Conservation (phyloP, 2,888 invertebrate genomes). For the Eupelmus urozonus region DNA sequence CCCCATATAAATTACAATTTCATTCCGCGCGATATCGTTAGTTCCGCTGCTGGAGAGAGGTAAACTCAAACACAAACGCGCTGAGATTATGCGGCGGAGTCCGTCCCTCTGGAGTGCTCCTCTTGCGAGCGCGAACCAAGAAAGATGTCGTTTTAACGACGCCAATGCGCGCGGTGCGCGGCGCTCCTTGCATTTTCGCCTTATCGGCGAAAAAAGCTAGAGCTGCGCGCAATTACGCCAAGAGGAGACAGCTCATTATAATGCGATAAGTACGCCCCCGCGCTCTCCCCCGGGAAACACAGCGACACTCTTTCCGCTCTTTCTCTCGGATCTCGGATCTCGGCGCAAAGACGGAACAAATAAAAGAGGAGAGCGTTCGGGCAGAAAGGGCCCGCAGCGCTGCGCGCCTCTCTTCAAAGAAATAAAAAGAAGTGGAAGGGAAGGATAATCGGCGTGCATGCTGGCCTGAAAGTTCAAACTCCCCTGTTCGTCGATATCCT, state of each 20-base stretch:
- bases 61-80: slow-evolving; percentile 36
- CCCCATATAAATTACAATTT: slow-evolving; percentile 33
- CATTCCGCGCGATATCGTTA: slow-evolving; percentile 28
- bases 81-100: slow-evolving; percentile 22
- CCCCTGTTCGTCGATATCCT: slow-evolving; percentile 19
- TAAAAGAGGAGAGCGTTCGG: slow-evolving; percentile 56
- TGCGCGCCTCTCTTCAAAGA: neutral
- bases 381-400: slow-evolving; percentile 53
- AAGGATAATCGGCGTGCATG: slow-evolving; percentile 44
- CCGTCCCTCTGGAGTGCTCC: neutral
- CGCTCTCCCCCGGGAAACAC: neutral
- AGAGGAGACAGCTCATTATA: slow-evolving; percentile 61
- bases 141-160: slow-evolving; percentile 46
- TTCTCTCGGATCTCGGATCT: too few relatives aligned
- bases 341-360: slow-evolving; percentile 14
- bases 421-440: neutral
- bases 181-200: slow-evolving; percentile 15
- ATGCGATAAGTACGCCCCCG: slow-evolving; percentile 61
- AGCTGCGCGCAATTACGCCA: slow-evolving; percentile 49
- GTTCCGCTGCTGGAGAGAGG: neutral
- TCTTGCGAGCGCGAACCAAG: neutral
- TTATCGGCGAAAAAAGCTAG: slow-evolving; percentile 45
- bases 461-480: slow-evolving; percentile 39
- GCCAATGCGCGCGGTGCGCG: neutral
- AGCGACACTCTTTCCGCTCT: slow-evolving; percentile 8